phyloP scores from a whole-genome alignment of 53 echinoderm and acorn worm species.

The Apostichopus leukothele region DNA sequence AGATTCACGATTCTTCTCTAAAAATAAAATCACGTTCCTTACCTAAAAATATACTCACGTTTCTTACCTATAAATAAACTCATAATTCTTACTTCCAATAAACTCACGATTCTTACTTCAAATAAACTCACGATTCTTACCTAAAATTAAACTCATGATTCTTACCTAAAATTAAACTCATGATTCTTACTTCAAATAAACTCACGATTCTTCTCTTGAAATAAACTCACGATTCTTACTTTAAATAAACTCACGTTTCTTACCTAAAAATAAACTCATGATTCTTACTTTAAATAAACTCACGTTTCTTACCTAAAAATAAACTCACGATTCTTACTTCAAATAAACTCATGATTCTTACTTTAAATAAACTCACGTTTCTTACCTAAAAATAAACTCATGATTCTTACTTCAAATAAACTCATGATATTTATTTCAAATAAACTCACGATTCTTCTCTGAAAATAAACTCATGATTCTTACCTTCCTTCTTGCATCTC shows the following conservation, averaged over 20 bases:
- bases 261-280: conserved; percentile 44
- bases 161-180: conserved; percentile 51
- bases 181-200: not conserved
- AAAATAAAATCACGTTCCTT: conserved; percentile 15
- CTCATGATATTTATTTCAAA: too few species aligned
- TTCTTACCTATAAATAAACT: too few species aligned
- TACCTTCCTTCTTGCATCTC: conserved; percentile 93
- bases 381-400: conserved; percentile 52
- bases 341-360: too few species aligned
- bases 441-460: not conserved
- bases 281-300: too few species aligned
- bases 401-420: too few species aligned
- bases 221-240: too few species aligned
- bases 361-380: not conserved
- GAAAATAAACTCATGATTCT: conserved; percentile 2
- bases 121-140: too few species aligned
- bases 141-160: not conserved
- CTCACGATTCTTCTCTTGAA: conserved; percentile 56
- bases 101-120: not conserved
- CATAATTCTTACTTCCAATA: too few species aligned
- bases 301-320: too few species aligned
- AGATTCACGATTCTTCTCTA: not conserved
- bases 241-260: conserved; percentile 9
- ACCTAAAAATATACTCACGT: conserved; percentile 41
- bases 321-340: conserved; percentile 54